Conservation (phyloP, 2,797 vertebrate species). For the Peromyscus attwateri region DNA sequence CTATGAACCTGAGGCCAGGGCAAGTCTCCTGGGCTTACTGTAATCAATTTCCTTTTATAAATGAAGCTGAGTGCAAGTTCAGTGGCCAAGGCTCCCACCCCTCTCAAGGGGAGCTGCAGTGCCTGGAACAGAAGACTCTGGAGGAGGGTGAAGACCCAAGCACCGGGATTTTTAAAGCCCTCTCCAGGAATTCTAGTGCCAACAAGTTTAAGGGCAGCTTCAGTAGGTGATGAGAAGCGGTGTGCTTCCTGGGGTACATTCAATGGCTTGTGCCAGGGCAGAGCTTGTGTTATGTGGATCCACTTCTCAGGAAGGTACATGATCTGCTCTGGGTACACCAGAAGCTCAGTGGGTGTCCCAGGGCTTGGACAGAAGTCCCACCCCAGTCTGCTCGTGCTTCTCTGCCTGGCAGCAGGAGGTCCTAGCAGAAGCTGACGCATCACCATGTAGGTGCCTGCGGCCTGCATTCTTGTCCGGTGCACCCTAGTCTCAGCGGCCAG, state of each 20-base stretch:
- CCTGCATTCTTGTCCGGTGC: not conserved
- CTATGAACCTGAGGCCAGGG: not conserved
- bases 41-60: not conserved
- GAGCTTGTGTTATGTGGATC: not conserved
- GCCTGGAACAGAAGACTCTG: not conserved
- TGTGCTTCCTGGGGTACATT: not conserved
- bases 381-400: not conserved
- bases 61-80: not conserved
- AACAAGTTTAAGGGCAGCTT: not conserved
- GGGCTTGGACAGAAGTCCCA: not conserved
- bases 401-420: not conserved
- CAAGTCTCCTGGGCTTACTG: not conserved
- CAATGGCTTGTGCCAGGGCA: not conserved
- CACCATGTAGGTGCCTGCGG: not conserved
- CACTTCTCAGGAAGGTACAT: not conserved
- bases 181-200: not conserved
- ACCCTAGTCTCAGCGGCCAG: not conserved
- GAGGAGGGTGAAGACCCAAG: not conserved
- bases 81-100: not conserved
- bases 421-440: not conserved
- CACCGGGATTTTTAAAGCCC: not conserved
- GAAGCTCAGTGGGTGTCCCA: rapidly evolving
- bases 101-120: not conserved
- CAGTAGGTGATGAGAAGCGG: not conserved
- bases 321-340: not conserved